These are phyloP conservation scores for Delphinus delphis DNA, from an alignment of 2,113 vertebrate species.

Conservation along the genomic window DNA sequence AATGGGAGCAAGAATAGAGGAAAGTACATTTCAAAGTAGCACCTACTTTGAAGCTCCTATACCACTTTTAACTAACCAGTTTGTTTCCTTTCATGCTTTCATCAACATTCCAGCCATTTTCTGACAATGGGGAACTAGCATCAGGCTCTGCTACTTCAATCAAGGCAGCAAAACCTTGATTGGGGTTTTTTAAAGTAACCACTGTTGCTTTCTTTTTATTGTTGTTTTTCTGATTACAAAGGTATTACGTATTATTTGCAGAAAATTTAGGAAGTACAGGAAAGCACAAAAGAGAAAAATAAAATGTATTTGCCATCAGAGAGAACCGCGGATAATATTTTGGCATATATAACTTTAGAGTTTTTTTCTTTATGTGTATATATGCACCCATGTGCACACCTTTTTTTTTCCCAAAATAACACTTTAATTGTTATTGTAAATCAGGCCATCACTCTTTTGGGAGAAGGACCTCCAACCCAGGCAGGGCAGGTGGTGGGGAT, in stretches of 20 bases:
- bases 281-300: constrained; percentile 55
- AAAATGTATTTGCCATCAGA: constrained; percentile 9
- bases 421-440: neutral
- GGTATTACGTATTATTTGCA: constrained; percentile 46
- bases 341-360: neutral
- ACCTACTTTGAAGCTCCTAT: neutral
- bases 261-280: constrained; percentile 39
- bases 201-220: constrained; percentile 42
- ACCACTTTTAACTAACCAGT: neutral
- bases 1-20: neutral
- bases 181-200: constrained; percentile 43
- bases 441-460: neutral
- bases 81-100: neutral
- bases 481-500: neutral
- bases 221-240: constrained; percentile 57
- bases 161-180: constrained; percentile 43
- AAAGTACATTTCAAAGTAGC: neutral
- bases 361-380: neutral
- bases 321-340: neutral
- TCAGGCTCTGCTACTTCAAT: neutral
- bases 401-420: neutral
- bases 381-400: neutral
- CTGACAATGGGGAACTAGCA: neutral
- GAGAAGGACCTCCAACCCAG: neutral
- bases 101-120: neutral